A percentile compares a stretch with the other conserved stretches of the same genome.
phyloP scores from a whole-genome alignment of 2,888 invertebrate genomes.

The Catotricha subobsoleta region DNA sequence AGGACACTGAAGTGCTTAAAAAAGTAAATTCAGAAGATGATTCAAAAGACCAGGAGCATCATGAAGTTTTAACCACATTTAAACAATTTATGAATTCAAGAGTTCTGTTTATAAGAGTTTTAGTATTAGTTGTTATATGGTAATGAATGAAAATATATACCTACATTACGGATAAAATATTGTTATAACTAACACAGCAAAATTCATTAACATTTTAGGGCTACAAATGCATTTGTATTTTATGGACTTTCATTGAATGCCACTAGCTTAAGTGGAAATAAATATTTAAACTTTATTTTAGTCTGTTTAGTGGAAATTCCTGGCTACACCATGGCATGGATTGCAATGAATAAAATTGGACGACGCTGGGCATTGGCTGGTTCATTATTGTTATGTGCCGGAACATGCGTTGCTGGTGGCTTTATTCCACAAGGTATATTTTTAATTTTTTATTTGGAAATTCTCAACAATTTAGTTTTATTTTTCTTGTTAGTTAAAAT shows the following conservation, averaged over 20 bases:
- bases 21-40: slow-evolving; percentile 8
- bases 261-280: slow-evolving; percentile 44
- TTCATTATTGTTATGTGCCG: slow-evolving; percentile 33
- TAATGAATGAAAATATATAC: too few relatives aligned
- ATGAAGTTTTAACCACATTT: slow-evolving; percentile 27
- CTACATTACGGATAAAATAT: too few relatives aligned
- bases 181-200: too few relatives aligned
- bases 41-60: slow-evolving; percentile 11
- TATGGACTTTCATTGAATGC: slow-evolving; percentile 50
- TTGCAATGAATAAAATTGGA: slow-evolving; percentile 34
- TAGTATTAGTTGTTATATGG: slow-evolving; percentile 34
- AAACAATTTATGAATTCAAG: slow-evolving; percentile 30
- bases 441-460: not conserved
- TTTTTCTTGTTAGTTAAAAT: not conserved
- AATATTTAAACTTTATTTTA: slow-evolving; percentile 46
- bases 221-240: slow-evolving; percentile 46
- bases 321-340: slow-evolving; percentile 18
- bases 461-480: slow-evolving; percentile 7
- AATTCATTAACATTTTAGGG: slow-evolving; percentile 23
- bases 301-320: slow-evolving; percentile 43
- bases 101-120: slow-evolving; percentile 30
- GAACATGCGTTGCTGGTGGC: slow-evolving; percentile 36
- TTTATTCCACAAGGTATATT: slow-evolving; percentile 31
- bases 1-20: not conserved
- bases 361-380: slow-evolving; percentile 33